Percentiles rank a stretch among this genome's conserved stretches.
Evolutionary conservation across 2,888 invertebrate species (phyloP).

Genomic region (Eulithis testata): DNA sequence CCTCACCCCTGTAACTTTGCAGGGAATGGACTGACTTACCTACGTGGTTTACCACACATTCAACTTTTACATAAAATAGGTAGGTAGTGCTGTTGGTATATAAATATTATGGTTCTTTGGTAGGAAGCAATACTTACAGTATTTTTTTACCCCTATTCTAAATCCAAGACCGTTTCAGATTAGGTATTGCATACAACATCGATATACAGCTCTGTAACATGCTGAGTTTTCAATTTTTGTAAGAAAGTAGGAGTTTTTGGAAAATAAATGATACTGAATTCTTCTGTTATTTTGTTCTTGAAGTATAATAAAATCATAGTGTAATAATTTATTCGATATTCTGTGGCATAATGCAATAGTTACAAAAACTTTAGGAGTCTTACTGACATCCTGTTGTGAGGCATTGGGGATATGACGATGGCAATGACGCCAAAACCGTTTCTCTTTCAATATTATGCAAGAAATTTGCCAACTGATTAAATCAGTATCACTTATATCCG

Average conservation of each 20-base stretch:
- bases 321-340: no score
- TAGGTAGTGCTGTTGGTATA: not conserved
- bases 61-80: not conserved
- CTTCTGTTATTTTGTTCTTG: no score
- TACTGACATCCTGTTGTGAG: constrained; percentile 24
- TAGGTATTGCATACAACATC: constrained; percentile 17
- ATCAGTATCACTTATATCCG: constrained; percentile 32
- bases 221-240: constrained; percentile 8
- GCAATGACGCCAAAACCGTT: constrained; percentile 9
- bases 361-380: constrained; percentile 3
- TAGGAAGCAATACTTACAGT: not conserved
- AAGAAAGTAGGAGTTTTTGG: not conserved
- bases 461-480: constrained; percentile 23
- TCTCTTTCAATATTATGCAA: constrained; percentile 22
- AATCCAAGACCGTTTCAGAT: not conserved
- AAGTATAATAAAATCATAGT: no score
- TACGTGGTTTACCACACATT: not conserved
- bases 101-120: not conserved
- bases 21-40: no score
- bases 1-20: no score
- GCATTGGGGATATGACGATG: constrained; percentile 19
- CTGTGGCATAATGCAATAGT: not conserved
- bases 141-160: no score
- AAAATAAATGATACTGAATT: constrained; percentile 27
- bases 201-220: constrained; percentile 12